Evolutionary conservation across 2,797 vertebrate genomes (phyloP), one percentile per base, ranked within the genome.

Genomic region (Orestias chungarensis): DNA sequence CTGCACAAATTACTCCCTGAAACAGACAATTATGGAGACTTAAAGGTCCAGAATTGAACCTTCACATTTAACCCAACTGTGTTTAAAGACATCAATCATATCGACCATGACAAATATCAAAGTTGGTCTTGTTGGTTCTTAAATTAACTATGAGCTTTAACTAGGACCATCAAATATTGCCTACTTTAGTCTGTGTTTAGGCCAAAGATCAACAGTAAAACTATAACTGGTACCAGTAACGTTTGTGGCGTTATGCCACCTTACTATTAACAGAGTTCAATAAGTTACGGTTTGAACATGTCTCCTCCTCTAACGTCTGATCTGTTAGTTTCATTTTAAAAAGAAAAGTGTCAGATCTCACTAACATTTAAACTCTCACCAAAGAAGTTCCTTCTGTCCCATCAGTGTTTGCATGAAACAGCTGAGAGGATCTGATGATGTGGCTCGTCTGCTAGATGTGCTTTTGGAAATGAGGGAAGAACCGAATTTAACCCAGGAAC

Each of bases 391-490:
- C 25, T 64, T 29, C 29, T 38, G 59, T 52, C 38, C 35, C 12
- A 1, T 33, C 17, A 11, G 18, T 35, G 31, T 23, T 35, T 18
- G 23, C 31, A 59, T 23, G 9, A 23, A 59, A 59, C 31, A 23
- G 59, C 8, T 64, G 59, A 64, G 23, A 40, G 59, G 12, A 42
- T 42, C 11, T 40, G 59, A 40, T 42, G 8, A 25, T 10, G 6
- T 23, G 59, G 38, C 38, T 64, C 59, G 73, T 74, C 71, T 69
- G 75, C 75, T 10, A 33, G 18, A 35, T 59, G 55, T 4, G 8
- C 31, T 23, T n/a, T 59, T 40, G 62, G n/a, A 54, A 38, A 50
- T 68, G 31, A 75, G 4, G 11, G 3, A 33, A 54, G 61, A n/a
- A 59, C 23, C 46, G 35, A 65, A 66, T 50, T 27, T 62, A 68